These are phyloP conservation scores for Eptesicus fuscus DNA, from an alignment of 2,113 vertebrate species.

Conservation along the genomic window DNA sequence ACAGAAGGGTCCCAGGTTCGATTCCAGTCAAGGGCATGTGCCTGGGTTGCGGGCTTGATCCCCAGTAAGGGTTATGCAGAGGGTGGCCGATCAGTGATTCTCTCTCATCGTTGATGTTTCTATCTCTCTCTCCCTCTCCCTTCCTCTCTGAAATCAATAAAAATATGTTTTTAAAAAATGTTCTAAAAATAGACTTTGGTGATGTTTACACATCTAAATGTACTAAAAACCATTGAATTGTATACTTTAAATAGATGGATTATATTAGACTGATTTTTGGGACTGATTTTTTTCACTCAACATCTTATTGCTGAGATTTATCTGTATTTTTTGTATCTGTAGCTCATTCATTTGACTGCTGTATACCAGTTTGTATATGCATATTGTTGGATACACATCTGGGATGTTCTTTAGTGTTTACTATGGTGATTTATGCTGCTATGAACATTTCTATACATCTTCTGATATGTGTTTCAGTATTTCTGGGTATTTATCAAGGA, in stretches of 20 bases:
- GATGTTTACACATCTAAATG: neutral
- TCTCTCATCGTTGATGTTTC: too few relatives aligned
- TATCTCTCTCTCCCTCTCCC: too few relatives aligned
- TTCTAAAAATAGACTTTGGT: neutral
- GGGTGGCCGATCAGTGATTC: too few relatives aligned
- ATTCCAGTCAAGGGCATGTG: too few relatives aligned
- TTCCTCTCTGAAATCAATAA: neutral
- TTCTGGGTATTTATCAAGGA: neutral
- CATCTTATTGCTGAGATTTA: neutral
- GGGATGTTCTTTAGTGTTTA: neutral
- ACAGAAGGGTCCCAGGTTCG: too few relatives aligned
- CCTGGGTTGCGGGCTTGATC: too few relatives aligned
- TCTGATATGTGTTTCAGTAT: neutral
- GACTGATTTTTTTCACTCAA: neutral
- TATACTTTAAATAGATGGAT: neutral
- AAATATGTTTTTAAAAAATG: neutral
- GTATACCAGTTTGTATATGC: neutral
- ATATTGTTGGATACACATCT: neutral
- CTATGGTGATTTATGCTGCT: neutral
- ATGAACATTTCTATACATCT: neutral
- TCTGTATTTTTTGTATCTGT: neutral
- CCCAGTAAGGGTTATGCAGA: too few relatives aligned
- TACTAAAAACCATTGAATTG: neutral
- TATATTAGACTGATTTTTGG: neutral
- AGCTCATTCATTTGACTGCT: neutral